These are phyloP conservation scores for Perca schrenkii DNA, from an alignment of 2,113 vertebrate species.

Conservation along the genomic window DNA sequence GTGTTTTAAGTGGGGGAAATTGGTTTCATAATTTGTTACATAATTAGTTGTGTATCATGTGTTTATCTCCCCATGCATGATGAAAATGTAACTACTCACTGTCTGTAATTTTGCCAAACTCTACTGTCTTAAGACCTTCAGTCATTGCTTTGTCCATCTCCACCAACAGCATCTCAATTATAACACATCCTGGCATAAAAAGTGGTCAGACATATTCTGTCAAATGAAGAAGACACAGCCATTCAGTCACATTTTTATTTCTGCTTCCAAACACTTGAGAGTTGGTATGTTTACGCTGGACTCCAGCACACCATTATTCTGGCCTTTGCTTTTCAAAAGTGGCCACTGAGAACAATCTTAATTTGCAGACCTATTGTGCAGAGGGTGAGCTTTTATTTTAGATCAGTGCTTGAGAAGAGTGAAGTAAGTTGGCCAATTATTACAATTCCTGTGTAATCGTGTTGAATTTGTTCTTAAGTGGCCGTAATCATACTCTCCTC, in stretches of 20 bases:
- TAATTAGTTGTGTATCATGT: conserved; percentile 35
- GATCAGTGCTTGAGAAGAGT: conserved; percentile 13
- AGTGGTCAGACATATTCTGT: conserved; percentile 26
- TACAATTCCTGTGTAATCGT: conserved; percentile 39
- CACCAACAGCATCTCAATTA: conserved; percentile 13
- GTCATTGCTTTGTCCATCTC: not conserved
- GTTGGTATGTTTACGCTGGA: conserved; percentile 3
- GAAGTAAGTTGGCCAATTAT: conserved; percentile 29
- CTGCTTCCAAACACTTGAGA: conserved; percentile 7
- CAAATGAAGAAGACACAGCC: conserved; percentile 14
- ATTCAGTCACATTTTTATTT: conserved; percentile 10
- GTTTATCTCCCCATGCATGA: conserved; percentile 18
- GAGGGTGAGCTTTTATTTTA: conserved; percentile 30
- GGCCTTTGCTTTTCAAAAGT: conserved; percentile 29
- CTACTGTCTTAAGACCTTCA: not conserved
- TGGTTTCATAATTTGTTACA: conserved; percentile 11
- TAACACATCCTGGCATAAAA: not conserved
- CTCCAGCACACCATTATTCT: conserved; percentile 14
- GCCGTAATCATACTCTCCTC: conserved; percentile 28
- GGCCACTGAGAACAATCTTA: conserved; percentile 46
- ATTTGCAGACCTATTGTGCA: conserved; percentile 40
- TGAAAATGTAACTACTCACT: conserved; percentile 20
- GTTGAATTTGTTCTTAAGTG: conserved; percentile 41
- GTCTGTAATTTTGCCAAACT: conserved; percentile 28
- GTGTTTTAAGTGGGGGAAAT: conserved; percentile 1